Conservation (phyloP, 2,888 invertebrate species). For the Lordiphosa fenestrarum region DNA sequence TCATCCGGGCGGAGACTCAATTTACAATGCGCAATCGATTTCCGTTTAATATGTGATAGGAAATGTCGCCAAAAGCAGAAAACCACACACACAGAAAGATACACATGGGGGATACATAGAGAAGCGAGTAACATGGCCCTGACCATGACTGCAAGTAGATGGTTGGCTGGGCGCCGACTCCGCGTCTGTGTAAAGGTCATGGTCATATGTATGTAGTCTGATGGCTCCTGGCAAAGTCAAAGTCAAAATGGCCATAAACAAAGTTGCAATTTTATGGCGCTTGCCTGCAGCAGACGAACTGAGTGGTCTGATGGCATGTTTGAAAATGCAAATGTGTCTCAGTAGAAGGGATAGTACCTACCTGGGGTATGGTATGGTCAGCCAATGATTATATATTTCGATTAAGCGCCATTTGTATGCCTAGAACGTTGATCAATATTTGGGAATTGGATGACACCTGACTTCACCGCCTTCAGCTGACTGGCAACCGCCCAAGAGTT, state of each 20-base stretch:
- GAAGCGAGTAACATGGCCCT: slow-evolving; percentile 19
- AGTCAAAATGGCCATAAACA: slow-evolving; percentile 33
- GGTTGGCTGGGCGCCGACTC: slow-evolving; percentile 65
- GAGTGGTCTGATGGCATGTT: background rate
- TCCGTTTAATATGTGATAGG: slow-evolving; percentile 55
- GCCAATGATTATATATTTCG: background rate
- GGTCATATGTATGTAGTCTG: slow-evolving; percentile 34
- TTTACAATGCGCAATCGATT: slow-evolving; percentile 65
- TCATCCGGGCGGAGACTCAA: slow-evolving; percentile 39
- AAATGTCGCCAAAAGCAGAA: slow-evolving; percentile 42
- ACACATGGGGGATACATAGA: background rate
- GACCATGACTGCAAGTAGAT: slow-evolving; percentile 22
- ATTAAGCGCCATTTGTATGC: slow-evolving; percentile 49
- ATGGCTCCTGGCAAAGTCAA: slow-evolving; percentile 14
- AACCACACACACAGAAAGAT: slow-evolving; percentile 14
- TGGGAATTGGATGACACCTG: slow-evolving; percentile 35
- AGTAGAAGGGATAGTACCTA: background rate
- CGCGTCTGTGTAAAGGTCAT: slow-evolving; percentile 64
- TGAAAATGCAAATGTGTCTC: slow-evolving; percentile 2
- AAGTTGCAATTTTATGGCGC: slow-evolving; percentile 36
- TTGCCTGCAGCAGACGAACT: background rate
- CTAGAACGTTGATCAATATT: slow-evolving; percentile 32
- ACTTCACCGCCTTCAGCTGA: slow-evolving; percentile 31
- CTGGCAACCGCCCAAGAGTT: slow-evolving; percentile 34
- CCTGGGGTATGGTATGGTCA: background rate